phyloP scores from a whole-genome alignment of 23 tunicate genomes.

The Styela clava region DNA sequence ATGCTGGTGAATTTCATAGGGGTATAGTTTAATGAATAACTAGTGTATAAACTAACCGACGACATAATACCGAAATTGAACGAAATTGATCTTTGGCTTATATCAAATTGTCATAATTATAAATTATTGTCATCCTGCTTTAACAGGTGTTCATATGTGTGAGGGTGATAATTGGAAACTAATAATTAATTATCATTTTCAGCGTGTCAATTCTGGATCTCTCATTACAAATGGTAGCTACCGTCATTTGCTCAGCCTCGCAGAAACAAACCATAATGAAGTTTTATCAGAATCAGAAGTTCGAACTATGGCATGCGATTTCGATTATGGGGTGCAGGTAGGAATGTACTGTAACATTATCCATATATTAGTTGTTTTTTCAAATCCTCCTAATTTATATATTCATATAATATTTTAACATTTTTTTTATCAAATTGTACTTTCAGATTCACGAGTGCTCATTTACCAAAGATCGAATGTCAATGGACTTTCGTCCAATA shows the following conservation, averaged over 20 bases:
- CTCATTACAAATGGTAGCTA: constrained; percentile 62
- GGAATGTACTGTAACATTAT: background rate
- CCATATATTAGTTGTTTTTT: background rate
- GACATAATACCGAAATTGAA: no score
- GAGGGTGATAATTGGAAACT: no score
- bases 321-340: constrained; percentile 96
- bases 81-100: no score
- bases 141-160: no score
- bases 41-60: background rate
- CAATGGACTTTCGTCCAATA: constrained; percentile 59
- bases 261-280: constrained; percentile 32
- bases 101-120: no score
- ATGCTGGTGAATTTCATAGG: constrained; percentile 11
- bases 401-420: background rate
- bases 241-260: constrained; percentile 64
- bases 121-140: no score
- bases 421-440: background rate
- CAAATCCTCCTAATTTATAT: background rate
- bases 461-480: constrained; percentile 70
- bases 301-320: constrained; percentile 79
- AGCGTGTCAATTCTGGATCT: constrained; percentile 3
- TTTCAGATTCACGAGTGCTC: constrained; percentile 83
- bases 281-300: constrained; percentile 84
- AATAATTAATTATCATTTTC: no score
- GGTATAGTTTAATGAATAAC: background rate